Evolutionary conservation across 2,888 invertebrate species (phyloP).

Genomic region (Suillia variegata): DNA sequence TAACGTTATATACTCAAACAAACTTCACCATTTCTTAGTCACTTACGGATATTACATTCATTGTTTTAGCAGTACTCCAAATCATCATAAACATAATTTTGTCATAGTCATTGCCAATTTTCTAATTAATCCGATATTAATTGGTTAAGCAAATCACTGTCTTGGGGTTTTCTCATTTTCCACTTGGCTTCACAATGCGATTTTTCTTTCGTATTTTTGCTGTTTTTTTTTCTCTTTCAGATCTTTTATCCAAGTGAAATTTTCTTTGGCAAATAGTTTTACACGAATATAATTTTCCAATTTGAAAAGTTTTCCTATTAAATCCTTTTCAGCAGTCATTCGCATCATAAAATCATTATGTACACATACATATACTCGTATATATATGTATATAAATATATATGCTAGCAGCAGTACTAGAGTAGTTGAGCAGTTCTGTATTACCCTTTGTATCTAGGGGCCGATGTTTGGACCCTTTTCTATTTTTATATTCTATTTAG

Average conservation of each 20-base stretch:
- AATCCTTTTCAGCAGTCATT: conserved; percentile 38
- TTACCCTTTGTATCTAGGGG: too few species aligned
- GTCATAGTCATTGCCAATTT: too few species aligned
- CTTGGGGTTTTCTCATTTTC: neutral
- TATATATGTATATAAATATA: too few species aligned
- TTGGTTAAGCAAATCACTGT: neutral
- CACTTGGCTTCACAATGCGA: neutral
- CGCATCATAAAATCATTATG: conserved; percentile 33
- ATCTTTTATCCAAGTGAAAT: neutral
- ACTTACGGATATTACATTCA: too few species aligned
- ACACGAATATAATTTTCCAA: conserved; percentile 38
- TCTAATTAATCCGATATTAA: neutral
- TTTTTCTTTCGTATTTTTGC: neutral
- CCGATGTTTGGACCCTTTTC: neutral
- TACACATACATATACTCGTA: too few species aligned
- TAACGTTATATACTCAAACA: too few species aligned
- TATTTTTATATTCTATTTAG: too few species aligned
- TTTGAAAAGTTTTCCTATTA: conserved; percentile 40
- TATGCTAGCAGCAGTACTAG: too few species aligned
- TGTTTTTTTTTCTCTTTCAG: neutral
- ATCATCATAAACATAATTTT: too few species aligned
- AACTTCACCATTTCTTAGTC: too few species aligned
- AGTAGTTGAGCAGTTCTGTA: too few species aligned
- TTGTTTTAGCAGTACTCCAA: too few species aligned
- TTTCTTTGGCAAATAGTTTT: conserved; percentile 10